A percentile compares a stretch with the other conserved stretches of the same genome.
These are phyloP conservation scores for Atractosteus spatula DNA, from an alignment of 2,113 vertebrate genomes.

Conservation along the genomic window DNA sequence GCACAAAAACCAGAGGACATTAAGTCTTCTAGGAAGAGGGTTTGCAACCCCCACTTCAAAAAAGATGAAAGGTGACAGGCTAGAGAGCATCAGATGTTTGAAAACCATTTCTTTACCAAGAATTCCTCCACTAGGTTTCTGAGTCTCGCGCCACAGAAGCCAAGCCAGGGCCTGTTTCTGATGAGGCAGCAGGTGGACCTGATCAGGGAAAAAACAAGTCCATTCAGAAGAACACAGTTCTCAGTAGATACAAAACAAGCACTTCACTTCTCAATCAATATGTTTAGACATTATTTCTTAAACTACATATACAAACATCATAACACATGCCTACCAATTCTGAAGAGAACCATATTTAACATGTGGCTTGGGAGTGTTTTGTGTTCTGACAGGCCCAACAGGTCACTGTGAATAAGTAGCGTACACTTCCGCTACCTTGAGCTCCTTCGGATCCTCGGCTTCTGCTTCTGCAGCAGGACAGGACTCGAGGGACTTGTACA, in stretches of 20 bases:
- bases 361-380: too few species aligned
- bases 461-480: slow-evolving; percentile 65
- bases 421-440: slow-evolving; percentile 63
- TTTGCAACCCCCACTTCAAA: too few species aligned
- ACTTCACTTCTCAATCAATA: too few species aligned
- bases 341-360: too few species aligned
- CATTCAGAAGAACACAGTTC: too few species aligned
- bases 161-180: slow-evolving; percentile 86
- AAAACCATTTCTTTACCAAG: slow-evolving; percentile 68
- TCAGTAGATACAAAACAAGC: too few species aligned
- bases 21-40: too few species aligned
- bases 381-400: neutral
- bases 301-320: too few species aligned
- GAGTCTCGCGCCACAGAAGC: slow-evolving; percentile 89
- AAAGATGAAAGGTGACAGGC: neutral
- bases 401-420: too few species aligned
- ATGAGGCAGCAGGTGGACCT: slow-evolving; percentile 77
- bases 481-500: slow-evolving; percentile 82
- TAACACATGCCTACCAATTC: too few species aligned
- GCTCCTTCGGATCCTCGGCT: slow-evolving; percentile 73
- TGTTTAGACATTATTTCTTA: too few species aligned
- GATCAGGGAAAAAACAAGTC: neutral
- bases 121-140: slow-evolving; percentile 89
- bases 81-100: neutral
- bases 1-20: too few species aligned